phyloP scores from a whole-genome alignment of 2,113 vertebrate species.

The Pao palembangensis region DNA sequence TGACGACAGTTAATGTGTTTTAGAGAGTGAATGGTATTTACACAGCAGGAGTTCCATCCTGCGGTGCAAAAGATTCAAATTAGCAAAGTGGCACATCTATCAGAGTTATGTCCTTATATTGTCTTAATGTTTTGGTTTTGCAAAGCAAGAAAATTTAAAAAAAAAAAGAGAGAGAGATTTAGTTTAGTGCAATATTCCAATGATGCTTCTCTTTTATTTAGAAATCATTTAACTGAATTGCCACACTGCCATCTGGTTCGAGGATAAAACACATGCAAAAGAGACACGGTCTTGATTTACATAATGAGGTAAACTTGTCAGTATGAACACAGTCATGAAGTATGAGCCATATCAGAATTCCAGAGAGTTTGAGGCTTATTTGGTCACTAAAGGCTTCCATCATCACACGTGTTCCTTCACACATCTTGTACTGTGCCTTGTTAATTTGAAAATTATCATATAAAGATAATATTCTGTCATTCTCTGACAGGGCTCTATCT shows the following conservation, averaged over 20 bases:
- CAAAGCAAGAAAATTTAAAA: conserved; percentile 3
- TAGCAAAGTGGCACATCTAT: conserved; percentile 33
- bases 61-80: conserved; percentile 37
- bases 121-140: conserved; percentile 43
- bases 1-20: conserved; percentile 19
- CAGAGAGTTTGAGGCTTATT: conserved; percentile 1
- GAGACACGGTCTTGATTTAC: conserved; percentile 43
- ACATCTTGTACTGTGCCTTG: background rate
- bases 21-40: conserved; percentile 27
- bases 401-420: background rate
- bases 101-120: conserved; percentile 36
- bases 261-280: conserved; percentile 56
- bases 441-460: background rate
- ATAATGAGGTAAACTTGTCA: conserved; percentile 43
- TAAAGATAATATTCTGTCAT: background rate
- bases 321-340: conserved; percentile 22
- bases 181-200: conserved; percentile 37
- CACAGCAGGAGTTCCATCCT: conserved; percentile 22
- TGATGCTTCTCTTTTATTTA: conserved; percentile 56
- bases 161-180: conserved; percentile 12
- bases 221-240: conserved; percentile 59
- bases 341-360: conserved; percentile 12
- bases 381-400: conserved; percentile 11
- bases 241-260: conserved; percentile 64
- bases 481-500: background rate